Evolutionary conservation across 2,888 invertebrate species (phyloP).

Genomic region (Cheiracanthium punctorium): DNA sequence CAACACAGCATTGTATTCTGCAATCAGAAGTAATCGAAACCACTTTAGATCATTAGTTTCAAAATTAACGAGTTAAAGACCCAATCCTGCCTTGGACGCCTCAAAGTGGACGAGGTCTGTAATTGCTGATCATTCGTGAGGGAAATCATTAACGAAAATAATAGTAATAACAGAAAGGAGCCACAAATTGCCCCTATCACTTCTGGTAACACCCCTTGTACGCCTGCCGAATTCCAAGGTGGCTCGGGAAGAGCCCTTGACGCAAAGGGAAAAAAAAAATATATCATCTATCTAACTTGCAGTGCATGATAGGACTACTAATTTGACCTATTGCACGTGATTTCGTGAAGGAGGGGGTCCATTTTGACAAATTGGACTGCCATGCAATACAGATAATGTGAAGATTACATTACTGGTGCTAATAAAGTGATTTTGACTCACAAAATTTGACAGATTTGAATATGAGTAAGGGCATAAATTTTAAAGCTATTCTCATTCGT

Average conservation of each 20-base stretch:
- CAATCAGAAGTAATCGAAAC: too few relatives aligned
- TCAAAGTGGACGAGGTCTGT: too few relatives aligned
- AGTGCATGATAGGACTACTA: constrained; percentile 54
- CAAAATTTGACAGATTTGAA: constrained; percentile 23
- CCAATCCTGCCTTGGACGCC: too few relatives aligned
- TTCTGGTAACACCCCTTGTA: constrained; percentile 27
- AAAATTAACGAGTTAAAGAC: too few relatives aligned
- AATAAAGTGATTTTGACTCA: constrained; percentile 61
- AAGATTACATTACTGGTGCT: constrained; percentile 60
- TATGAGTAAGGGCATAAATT: neutral
- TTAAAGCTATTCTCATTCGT: neutral
- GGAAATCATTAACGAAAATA: neutral
- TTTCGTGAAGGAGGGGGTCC: neutral
- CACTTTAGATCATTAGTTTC: too few relatives aligned
- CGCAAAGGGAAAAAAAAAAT: neutral
- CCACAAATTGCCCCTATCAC: constrained; percentile 6
- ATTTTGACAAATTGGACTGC: constrained; percentile 63
- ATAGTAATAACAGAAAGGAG: neutral
- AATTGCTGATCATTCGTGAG: neutral
- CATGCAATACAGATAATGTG: constrained; percentile 61
- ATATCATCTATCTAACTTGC: neutral
- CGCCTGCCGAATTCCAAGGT: constrained; percentile 32
- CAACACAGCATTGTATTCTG: too few relatives aligned
- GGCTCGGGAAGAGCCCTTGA: neutral
- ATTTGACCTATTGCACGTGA: constrained; percentile 21